Evolutionary conservation across 2,888 invertebrate species (phyloP).

Genomic region (Aphidoletes aphidimyza): DNA sequence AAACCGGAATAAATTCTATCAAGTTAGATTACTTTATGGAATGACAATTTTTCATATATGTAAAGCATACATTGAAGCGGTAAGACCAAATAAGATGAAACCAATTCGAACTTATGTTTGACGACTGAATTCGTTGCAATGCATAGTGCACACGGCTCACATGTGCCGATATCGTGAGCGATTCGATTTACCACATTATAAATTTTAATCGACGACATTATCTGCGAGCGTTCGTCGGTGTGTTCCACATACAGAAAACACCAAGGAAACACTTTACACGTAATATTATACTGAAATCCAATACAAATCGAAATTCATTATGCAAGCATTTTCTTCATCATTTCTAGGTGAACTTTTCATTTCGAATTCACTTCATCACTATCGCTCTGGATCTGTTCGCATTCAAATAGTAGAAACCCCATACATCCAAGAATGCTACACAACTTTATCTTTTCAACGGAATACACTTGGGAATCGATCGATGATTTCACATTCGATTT

Average conservation of each 20-base stretch:
- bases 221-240: not conserved
- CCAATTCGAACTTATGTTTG: not conserved
- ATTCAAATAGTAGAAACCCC: not conserved
- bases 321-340: slow-evolving; percentile 13
- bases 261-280: not conserved
- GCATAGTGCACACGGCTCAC: not conserved
- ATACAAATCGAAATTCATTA: not conserved
- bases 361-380: not conserved
- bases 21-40: not conserved
- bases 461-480: slow-evolving; percentile 42
- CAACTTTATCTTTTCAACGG: slow-evolving; percentile 16
- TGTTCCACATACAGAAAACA: not conserved
- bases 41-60: slow-evolving; percentile 11
- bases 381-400: not conserved
- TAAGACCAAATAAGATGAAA: too few species aligned
- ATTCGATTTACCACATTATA: slow-evolving; percentile 41
- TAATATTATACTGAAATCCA: not conserved
- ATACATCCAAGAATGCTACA: not conserved
- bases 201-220: slow-evolving; percentile 44
- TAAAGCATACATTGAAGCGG: not conserved
- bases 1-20: not conserved
- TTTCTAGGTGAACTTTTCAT: slow-evolving; percentile 49
- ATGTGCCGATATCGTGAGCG: not conserved
- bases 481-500: slow-evolving; percentile 43
- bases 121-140: not conserved